Conservation (phyloP, 2,888 invertebrate species). For the Drosophila robusta region DNA sequence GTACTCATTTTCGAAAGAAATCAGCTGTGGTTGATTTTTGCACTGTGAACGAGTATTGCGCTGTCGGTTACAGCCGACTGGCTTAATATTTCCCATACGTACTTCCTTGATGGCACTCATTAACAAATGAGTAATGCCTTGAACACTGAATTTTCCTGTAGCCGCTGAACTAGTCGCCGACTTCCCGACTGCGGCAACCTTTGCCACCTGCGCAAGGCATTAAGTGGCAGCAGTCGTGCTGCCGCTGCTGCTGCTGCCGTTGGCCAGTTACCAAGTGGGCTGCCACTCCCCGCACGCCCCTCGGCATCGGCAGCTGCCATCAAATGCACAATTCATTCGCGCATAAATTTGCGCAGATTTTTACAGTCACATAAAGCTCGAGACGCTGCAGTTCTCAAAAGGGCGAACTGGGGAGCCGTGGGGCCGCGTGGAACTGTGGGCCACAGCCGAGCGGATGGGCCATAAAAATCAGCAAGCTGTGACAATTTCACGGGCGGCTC, state of each 20-base stretch:
- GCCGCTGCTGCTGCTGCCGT: constrained; percentile 2
- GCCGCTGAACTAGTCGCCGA: too few species aligned
- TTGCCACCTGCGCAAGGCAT: constrained; percentile 11
- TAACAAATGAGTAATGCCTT: too few species aligned
- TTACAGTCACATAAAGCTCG: constrained; percentile 62
- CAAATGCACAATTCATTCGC: constrained; percentile 79
- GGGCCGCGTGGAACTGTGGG: constrained; percentile 7
- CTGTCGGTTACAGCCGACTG: too few species aligned
- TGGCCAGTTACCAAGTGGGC: constrained; percentile 20
- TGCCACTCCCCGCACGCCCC: not conserved
- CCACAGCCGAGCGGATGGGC: constrained; percentile 13
- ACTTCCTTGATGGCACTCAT: too few species aligned
- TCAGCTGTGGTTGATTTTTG: too few species aligned
- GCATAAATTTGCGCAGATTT: constrained; percentile 77
- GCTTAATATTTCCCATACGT: too few species aligned
- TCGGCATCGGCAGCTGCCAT: constrained; percentile 59
- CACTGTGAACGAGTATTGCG: too few species aligned
- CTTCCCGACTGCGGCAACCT: not conserved
- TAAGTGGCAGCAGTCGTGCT: constrained; percentile 1
- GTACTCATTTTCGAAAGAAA: too few species aligned
- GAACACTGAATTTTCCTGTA: not conserved
- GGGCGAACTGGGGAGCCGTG: constrained; percentile 22
- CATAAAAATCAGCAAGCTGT: constrained; percentile 75
- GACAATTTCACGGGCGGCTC: constrained; percentile 73
- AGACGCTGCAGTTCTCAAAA: constrained; percentile 57